Percentiles rank a stretch among this genome's conserved stretches.
Evolutionary conservation across 1,140 invertebrate genomes (phyloP).

Genomic region (Dinoponera quadriceps): DNA sequence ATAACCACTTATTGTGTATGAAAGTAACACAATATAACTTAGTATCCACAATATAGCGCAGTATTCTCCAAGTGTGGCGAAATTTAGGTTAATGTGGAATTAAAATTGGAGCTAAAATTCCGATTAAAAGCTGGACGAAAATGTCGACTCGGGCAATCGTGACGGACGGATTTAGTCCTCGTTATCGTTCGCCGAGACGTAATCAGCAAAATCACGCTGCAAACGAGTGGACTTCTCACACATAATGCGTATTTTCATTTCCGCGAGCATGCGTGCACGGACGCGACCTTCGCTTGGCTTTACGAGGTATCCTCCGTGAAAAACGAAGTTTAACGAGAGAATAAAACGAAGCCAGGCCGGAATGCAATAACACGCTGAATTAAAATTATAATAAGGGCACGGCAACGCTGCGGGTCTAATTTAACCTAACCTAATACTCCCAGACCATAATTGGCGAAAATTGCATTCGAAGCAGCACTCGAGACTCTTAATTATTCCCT

Average conservation of each 20-base stretch:
- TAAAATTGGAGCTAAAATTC: too few species aligned
- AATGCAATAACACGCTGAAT: neutral
- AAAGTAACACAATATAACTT: too few species aligned
- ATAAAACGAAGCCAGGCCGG: constrained; percentile 5
- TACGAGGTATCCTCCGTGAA: neutral
- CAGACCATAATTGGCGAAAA: neutral
- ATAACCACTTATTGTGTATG: too few species aligned
- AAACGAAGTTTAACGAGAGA: constrained; percentile 28
- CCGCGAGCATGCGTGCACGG: neutral
- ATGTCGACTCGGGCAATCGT: too few species aligned
- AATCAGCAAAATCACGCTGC: constrained; percentile 26
- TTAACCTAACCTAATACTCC: neutral
- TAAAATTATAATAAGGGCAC: constrained; percentile 34
- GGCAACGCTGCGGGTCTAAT: neutral
- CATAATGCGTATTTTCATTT: constrained; percentile 20
- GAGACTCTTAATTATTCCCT: neutral
- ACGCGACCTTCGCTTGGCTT: neutral
- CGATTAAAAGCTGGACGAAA: too few species aligned
- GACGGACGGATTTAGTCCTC: too few species aligned
- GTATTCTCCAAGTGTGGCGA: too few species aligned
- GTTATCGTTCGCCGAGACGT: constrained; percentile 16
- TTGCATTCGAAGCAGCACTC: neutral
- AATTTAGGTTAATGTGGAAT: too few species aligned
- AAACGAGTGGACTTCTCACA: neutral
- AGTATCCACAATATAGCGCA: too few species aligned